Base-by-base conservation (phyloP, 2,113 vertebrate species). In the Actenoides hombroni region DNA sequence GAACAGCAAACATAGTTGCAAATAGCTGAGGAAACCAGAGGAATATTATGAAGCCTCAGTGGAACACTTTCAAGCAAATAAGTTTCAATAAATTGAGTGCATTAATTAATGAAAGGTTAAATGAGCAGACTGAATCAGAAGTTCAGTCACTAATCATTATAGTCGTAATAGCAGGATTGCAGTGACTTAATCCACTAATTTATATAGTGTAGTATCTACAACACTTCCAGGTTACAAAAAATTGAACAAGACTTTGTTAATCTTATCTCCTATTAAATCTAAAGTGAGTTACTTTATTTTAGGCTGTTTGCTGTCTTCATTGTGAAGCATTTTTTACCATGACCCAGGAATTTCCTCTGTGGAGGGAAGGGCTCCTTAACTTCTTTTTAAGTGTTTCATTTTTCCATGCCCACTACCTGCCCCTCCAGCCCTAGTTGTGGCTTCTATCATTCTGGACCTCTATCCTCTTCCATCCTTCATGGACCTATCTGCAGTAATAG, bases 31-130 rank as follows among this genome's bases (percentile, higher is more conserved):
- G 40, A 95, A 91, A 76, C 71, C 16, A 49, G 49, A 87, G 70
- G 13, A 85, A 39, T 70, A 59, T 57, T 65, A 29, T 39, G n/a
- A 83, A 89, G 19, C 24, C 78, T 85, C 29, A n/a, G 14, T 74
- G 35, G 37, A 92, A 93, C 2, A 3, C 42, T 88, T 95, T 49
- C 51, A 91, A 85, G 83, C 15, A 84, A 76, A 88, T 64, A 85
- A 35, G 4, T 70, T 83, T 80, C 40, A 70, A 25, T 74, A 93
- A 76, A 79, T 53, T 61, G 23, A 65, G 13, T 81, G 8, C 28
- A 56, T 28, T 95, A 70, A 81, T 69, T 82, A 92, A 80, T 81
- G 13, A 77, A 84, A 90, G n/a, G n/a, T 61, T 92, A 90, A 82
- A 71, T 0, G 7, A 94, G 29, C 37, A 90, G 19, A 63, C 40